These are phyloP conservation scores for Drosophila saltans DNA, from an alignment of 1,140 invertebrate genomes.

Conservation along the genomic window DNA sequence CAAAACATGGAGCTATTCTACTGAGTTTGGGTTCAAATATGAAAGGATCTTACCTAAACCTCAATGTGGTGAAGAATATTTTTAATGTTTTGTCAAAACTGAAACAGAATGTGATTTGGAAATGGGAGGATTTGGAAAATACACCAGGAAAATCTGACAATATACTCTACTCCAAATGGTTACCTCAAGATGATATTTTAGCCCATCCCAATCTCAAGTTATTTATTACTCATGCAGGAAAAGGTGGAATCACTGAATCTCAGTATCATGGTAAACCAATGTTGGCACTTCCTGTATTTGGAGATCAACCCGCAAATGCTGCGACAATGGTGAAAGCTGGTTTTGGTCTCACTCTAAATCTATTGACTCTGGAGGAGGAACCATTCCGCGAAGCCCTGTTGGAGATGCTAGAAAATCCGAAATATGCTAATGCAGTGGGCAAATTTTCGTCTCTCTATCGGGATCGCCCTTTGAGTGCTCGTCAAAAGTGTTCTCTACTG, in stretches of 20 bases:
- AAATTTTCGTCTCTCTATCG: constrained; percentile 46
- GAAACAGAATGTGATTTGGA: constrained; percentile 85
- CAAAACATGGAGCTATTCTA: constrained; percentile 84
- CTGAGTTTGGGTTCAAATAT: constrained; percentile 85
- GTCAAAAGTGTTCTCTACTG: constrained; percentile 52
- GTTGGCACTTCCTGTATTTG: constrained; percentile 87
- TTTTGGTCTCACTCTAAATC: constrained; percentile 80
- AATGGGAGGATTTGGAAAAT: constrained; percentile 84
- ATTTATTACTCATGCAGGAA: constrained; percentile 89
- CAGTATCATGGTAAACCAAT: constrained; percentile 88
- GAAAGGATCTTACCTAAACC: constrained; percentile 74
- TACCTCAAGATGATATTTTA: constrained; percentile 88
- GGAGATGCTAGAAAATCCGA: constrained; percentile 49
- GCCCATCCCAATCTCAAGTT: constrained; percentile 87
- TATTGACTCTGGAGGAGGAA: constrained; percentile 74
- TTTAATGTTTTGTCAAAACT: constrained; percentile 83
- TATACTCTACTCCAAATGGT: constrained; percentile 86
- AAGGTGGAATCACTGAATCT: constrained; percentile 88
- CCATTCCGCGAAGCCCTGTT: constrained; percentile 40
- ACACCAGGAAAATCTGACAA: constrained; percentile 85
- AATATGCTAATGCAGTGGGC: constrained; percentile 36
- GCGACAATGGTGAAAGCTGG: constrained; percentile 82
- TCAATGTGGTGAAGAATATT: constrained; percentile 77
- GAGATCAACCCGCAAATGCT: constrained; percentile 86
- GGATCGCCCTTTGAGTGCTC: constrained; percentile 55